Base-by-base conservation (phyloP, 2,113 vertebrate genomes). In the Pachypanchax playfairii region DNA sequence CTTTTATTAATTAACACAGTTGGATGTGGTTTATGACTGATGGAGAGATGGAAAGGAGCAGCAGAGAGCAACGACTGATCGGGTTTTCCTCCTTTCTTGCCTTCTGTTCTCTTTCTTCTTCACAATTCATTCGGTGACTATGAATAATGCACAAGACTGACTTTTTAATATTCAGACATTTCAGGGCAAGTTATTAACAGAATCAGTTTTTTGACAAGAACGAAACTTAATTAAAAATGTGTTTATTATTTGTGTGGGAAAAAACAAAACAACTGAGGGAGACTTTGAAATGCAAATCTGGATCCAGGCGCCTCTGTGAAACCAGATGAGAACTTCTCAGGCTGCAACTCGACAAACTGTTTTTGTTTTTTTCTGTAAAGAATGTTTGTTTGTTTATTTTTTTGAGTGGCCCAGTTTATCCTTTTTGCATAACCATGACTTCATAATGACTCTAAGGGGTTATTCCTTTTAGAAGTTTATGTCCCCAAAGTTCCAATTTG, bases 241-340 rank as follows among this genome's bases (percentile, higher is more conserved):
- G 84, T 90, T 90, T 87, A 75, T 84, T 85, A 73, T 87, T 84
- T 83, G 72, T 65, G 57, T 44, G 28, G 60, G 35, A 29, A 47
- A 62, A 67, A 74, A 69, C 57, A 58, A 57, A 28, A 84, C 72
- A 82, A 82, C 83, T 75, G 48, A 75, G 66, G 66, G 54, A 5
- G 54, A 56, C 84, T 88, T 89, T 90, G 84, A 91, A 90, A 87
- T 90, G 87, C 73, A 76, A 90, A 89, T 90, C 58, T 74, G 56
- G 22, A 28, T 22, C 36, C 49, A 84, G 47, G 21, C 46, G 4
- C 50, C 60, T 4, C 71, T 64, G 50, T 51, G 46, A 47, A 75
- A 75, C 38, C 47, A 55, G 47, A 76, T 42, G 67, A 67, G 58
- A 25, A 47, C 50, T 70, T 75, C 58, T 70, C 46, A 52, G 70